These are phyloP conservation scores for Periphyllus acericola DNA, from an alignment of 2,888 invertebrate species.

Conservation along the genomic window DNA sequence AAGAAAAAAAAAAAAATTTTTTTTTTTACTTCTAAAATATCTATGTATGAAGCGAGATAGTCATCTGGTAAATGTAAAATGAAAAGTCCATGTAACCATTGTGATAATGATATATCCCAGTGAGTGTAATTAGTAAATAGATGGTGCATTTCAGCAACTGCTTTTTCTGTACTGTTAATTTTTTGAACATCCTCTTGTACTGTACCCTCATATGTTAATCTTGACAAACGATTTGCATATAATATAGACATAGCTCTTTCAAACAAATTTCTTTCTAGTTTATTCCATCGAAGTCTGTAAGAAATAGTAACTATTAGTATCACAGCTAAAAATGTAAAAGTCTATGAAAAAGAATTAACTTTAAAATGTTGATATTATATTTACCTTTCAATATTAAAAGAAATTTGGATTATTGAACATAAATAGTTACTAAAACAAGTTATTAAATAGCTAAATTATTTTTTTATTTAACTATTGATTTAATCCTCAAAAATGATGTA, in stretches of 20 bases:
- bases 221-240: constrained; percentile 74
- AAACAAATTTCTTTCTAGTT: constrained; percentile 75
- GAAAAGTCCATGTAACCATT: constrained; percentile 81
- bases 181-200: constrained; percentile 77
- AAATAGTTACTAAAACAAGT: no score
- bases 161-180: constrained; percentile 77
- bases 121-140: constrained; percentile 74
- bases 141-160: constrained; percentile 75
- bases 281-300: constrained; percentile 74
- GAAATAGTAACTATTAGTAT: constrained; percentile 37
- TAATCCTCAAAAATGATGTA: no score
- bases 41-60: constrained; percentile 79
- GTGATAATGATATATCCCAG: constrained; percentile 79
- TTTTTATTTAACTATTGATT: no score
- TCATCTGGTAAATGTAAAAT: constrained; percentile 73
- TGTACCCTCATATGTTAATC: constrained; percentile 73
- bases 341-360: neutral
- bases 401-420: no score
- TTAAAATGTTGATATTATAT: neutral
- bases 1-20: neutral
- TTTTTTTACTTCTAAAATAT: constrained; percentile 76
- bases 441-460: no score
- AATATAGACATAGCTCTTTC: constrained; percentile 75
- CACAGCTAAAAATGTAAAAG: neutral
- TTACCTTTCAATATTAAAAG: no score